phyloP scores from a whole-genome alignment of 2,797 vertebrate species.

The Yasuhikotakia modesta region DNA sequence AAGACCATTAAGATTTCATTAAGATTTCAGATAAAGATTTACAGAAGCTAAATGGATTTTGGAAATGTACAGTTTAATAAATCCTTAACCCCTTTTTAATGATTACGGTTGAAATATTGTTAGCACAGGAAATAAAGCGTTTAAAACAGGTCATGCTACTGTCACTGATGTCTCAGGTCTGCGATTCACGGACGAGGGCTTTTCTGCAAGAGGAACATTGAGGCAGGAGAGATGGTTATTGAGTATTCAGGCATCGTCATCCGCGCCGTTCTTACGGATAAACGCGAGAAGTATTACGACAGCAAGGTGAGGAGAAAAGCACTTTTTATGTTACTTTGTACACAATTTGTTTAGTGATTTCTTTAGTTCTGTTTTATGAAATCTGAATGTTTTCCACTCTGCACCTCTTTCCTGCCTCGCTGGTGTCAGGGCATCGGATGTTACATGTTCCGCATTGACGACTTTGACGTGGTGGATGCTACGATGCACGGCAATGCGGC shows the following conservation, averaged over 20 bases:
- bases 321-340: conserved; percentile 11
- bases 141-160: too few species aligned
- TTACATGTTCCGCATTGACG: conserved; percentile 96
- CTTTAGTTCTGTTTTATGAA: background rate
- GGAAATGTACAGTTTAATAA: too few species aligned
- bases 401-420: background rate
- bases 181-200: conserved; percentile 91
- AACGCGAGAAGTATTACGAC: conserved; percentile 93
- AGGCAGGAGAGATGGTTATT: conserved; percentile 93
- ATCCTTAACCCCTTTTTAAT: too few species aligned
- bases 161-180: conserved; percentile 73
- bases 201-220: conserved; percentile 94
- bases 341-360: background rate
- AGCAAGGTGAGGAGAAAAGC: conserved; percentile 79
- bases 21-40: too few species aligned
- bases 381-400: background rate
- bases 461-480: conserved; percentile 93
- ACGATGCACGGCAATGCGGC: conserved; percentile 94
- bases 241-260: conserved; percentile 94
- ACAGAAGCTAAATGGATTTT: too few species aligned
- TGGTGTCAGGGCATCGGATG: conserved; percentile 87
- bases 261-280: conserved; percentile 91
- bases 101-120: too few species aligned
- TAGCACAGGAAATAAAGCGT: too few species aligned
- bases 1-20: too few species aligned